Conservation (phyloP, 2,797 vertebrate species). For the Gymnopithys bicolor region DNA sequence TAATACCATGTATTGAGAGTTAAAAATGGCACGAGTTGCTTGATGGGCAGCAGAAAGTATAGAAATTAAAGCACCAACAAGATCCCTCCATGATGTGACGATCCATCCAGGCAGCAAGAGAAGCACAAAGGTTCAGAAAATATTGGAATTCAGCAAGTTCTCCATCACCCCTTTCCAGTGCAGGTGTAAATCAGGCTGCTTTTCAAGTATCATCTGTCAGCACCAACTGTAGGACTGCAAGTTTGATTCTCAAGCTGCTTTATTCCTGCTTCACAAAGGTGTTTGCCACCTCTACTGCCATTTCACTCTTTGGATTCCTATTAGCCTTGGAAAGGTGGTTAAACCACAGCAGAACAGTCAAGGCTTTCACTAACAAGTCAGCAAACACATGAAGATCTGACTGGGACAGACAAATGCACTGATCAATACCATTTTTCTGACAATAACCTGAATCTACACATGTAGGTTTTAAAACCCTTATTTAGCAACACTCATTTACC, state of each 20-base stretch:
- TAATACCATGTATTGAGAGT: not conserved
- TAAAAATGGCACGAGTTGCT: not conserved
- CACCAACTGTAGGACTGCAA: not conserved
- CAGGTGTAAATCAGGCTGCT: not conserved
- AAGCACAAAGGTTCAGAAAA: not conserved
- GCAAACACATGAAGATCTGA: not conserved
- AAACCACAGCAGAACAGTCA: not conserved
- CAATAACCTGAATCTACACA: not conserved
- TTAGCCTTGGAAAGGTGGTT: not conserved
- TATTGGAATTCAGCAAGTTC: not conserved
- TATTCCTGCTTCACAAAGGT: not conserved
- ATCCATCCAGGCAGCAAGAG: not conserved
- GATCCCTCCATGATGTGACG: fast-evolving
- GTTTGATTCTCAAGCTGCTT: not conserved
- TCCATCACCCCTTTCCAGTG: not conserved
- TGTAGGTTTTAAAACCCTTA: fast-evolving
- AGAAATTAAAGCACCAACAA: not conserved
- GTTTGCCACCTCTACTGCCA: not conserved
- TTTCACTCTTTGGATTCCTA: not conserved
- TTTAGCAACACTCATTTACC: not conserved
- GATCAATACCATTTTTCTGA: not conserved
- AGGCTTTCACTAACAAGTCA: not conserved
- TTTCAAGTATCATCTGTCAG: not conserved
- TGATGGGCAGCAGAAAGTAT: not conserved
- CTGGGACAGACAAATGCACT: not conserved